Evolutionary conservation across 2,888 invertebrate genomes (phyloP).

Genomic region (Chloroclystis v-ata): DNA sequence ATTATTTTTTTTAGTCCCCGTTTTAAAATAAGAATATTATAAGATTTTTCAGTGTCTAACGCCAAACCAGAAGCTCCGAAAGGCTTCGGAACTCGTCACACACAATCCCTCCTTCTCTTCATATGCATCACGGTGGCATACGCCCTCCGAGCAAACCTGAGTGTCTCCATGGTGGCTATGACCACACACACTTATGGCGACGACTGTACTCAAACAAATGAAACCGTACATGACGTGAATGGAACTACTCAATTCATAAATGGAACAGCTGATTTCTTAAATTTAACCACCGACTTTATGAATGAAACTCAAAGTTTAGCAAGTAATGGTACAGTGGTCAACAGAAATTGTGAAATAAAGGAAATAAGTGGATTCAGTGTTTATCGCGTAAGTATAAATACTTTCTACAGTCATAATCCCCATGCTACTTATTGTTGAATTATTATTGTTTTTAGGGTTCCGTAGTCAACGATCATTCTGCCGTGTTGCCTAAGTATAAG

Average conservation of each 20-base stretch:
- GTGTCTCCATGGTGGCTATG: conserved; percentile 61
- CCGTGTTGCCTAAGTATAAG: too few relatives aligned
- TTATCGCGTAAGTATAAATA: conserved; percentile 43
- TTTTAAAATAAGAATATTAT: too few relatives aligned
- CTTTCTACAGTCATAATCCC: too few relatives aligned
- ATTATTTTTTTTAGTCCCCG: too few relatives aligned
- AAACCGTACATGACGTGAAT: too few relatives aligned
- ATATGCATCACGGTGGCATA: conserved; percentile 42
- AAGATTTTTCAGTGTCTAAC: conserved; percentile 26
- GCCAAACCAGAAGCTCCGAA: conserved; percentile 29
- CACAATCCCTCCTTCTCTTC: conserved; percentile 49
- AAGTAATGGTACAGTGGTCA: not conserved
- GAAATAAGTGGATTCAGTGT: conserved; percentile 35
- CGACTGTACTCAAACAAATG: not conserved
- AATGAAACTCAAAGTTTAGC: not conserved
- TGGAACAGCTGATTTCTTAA: too few relatives aligned
- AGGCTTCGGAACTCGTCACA: conserved; percentile 50
- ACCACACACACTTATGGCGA: conserved; percentile 29
- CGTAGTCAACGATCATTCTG: too few relatives aligned
- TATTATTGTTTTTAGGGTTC: too few relatives aligned
- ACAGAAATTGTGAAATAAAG: not conserved
- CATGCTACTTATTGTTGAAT: too few relatives aligned
- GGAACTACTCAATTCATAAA: too few relatives aligned
- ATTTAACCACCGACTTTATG: not conserved
- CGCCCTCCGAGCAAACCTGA: conserved; percentile 44